Percentiles rank a stretch among this genome's conserved stretches.
Conservation (phyloP, 1,140 invertebrate genomes). For the Physella acuta region DNA sequence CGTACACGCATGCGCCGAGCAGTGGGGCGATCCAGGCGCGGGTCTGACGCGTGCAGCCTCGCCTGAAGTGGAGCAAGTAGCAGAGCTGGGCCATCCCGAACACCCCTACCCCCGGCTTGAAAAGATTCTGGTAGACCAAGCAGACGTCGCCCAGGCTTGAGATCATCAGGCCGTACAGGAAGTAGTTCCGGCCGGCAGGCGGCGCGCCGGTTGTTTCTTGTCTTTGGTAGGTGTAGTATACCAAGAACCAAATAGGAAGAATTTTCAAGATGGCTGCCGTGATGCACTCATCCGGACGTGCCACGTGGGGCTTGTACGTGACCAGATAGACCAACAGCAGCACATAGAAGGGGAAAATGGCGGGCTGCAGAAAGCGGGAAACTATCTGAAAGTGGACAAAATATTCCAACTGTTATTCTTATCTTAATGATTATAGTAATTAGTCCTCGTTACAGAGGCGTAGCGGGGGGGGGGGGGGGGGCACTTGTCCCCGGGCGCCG, state of each 20-base stretch:
- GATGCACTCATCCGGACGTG: neutral
- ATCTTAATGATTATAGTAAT: too few species aligned
- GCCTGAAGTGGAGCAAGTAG: neutral
- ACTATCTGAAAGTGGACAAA: neutral
- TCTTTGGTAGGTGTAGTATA: neutral
- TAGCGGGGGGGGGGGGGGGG: too few species aligned
- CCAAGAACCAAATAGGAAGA: constrained; percentile 11
- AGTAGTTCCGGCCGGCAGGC: neutral
- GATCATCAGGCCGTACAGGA: neutral
- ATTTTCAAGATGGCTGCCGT: constrained; percentile 1
- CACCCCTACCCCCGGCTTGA: neutral
- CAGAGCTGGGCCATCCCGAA: constrained; percentile 2
- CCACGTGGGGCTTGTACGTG: neutral
- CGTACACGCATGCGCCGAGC: neutral
- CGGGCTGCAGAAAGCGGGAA: neutral
- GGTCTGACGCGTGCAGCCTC: neutral
- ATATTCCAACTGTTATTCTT: too few species aligned
- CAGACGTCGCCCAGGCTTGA: constrained; percentile 8
- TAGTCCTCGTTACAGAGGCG: too few species aligned
- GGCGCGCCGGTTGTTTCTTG: too few species aligned
- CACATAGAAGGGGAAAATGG: constrained; percentile 6
- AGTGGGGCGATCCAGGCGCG: neutral
- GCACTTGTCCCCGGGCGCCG: too few species aligned
- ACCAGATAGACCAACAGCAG: neutral
- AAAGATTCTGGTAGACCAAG: constrained; percentile 6